Evolutionary conservation across 92 coral and sea anemone genomes (phyloP).

Genomic region (Zoanthus solanderi): DNA sequence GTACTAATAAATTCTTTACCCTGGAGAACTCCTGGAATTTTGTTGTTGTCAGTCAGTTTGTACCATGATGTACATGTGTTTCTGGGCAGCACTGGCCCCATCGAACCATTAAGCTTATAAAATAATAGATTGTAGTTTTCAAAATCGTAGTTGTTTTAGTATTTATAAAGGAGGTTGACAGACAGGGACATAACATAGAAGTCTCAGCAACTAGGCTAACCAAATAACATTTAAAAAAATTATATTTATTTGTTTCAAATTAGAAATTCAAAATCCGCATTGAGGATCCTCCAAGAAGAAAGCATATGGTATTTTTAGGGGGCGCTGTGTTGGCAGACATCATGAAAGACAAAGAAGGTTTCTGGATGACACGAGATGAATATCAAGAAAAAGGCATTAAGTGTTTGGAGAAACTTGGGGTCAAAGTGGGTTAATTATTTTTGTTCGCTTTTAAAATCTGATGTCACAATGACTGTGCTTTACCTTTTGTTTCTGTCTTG

Average conservation of each 20-base stretch:
- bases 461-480: background rate
- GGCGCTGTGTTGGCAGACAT: slow-evolving; percentile 99
- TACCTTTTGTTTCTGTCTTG: background rate
- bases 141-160: no score
- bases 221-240: background rate
- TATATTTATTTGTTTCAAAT: background rate
- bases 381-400: slow-evolving; percentile 93
- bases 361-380: slow-evolving; percentile 97
- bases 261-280: slow-evolving; percentile 99
- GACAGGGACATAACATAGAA: no score
- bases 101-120: no score
- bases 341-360: slow-evolving; percentile 99
- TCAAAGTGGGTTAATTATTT: slow-evolving; percentile 74
- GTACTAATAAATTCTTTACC: no score
- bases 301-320: slow-evolving; percentile 98
- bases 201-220: no score
- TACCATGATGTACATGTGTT: no score
- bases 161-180: no score
- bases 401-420: slow-evolving; percentile 95
- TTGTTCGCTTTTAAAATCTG: background rate
- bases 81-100: no score
- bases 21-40: no score
- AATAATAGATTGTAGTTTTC: no score
- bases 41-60: no score
- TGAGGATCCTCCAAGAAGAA: slow-evolving; percentile 97